Evolutionary conservation across 2,888 invertebrate genomes (phyloP).

Genomic region (Pecten maximus): DNA sequence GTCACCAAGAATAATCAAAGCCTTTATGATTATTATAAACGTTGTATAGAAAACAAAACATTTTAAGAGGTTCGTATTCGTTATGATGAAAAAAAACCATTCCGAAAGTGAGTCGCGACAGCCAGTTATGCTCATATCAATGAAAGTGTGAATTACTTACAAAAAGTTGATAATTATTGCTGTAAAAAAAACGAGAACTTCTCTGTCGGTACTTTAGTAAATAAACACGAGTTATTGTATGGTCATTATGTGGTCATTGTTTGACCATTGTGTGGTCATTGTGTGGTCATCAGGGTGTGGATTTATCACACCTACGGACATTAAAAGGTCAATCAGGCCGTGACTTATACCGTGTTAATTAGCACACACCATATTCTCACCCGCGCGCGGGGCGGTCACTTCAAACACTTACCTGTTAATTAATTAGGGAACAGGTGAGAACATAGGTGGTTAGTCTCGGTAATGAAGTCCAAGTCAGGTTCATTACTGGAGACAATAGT

Average conservation of each 20-base stretch:
- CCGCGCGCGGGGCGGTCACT: constrained; percentile 32
- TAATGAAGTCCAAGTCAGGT: not conserved
- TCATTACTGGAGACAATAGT: not conserved
- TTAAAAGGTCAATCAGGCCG: not conserved
- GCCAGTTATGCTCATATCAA: not conserved
- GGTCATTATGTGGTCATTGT: not conserved
- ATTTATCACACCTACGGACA: not conserved
- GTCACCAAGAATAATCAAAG: no score
- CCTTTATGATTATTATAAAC: no score
- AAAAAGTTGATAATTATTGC: not conserved
- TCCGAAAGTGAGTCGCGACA: not conserved
- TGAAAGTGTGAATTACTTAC: not conserved
- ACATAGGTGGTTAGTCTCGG: not conserved
- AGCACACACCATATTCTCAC: not conserved
- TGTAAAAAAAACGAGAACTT: not conserved
- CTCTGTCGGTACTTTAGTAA: not conserved
- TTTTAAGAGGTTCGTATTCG: not conserved
- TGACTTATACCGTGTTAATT: not conserved
- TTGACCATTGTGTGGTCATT: not conserved
- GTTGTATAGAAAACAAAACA: no score
- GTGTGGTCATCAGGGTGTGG: constrained; percentile 13
- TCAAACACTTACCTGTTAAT: not conserved
- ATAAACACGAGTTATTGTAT: not conserved
- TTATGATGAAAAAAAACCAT: not conserved
- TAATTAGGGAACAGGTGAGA: constrained; percentile 23